Evolutionary conservation across 2,888 invertebrate species (phyloP).

Genomic region (Drepana falcataria): DNA sequence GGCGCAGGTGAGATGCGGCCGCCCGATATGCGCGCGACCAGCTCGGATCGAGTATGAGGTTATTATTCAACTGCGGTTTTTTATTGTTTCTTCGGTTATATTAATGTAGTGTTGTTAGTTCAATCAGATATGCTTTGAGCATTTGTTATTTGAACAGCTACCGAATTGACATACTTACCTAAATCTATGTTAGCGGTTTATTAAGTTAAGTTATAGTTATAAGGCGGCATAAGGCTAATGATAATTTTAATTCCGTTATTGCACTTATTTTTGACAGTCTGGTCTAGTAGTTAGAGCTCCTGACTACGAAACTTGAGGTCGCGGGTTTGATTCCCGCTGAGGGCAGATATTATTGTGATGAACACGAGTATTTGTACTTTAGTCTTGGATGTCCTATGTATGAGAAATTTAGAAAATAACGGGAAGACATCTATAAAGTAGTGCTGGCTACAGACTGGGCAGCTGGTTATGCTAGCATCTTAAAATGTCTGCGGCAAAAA

Average conservation of each 20-base stretch:
- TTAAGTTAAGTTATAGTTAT: background rate
- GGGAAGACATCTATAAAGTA: no score
- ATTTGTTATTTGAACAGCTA: constrained; percentile 28
- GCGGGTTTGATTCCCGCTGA: no score
- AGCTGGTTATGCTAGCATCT: no score
- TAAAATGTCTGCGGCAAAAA: no score
- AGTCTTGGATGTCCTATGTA: no score
- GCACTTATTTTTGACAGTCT: no score
- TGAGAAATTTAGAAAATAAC: no score
- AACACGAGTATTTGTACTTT: no score
- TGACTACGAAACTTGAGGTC: no score
- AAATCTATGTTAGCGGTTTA: constrained; percentile 12
- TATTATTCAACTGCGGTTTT: constrained; percentile 67
- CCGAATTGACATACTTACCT: constrained; percentile 45
- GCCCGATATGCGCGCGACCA: constrained; percentile 51
- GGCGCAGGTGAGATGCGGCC: constrained; percentile 59
- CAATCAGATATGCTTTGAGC: constrained; percentile 35
- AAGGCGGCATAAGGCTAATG: background rate
- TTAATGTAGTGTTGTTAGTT: constrained; percentile 40
- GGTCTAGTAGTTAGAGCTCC: no score
- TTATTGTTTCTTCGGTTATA: constrained; percentile 59
- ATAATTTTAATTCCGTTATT: background rate
- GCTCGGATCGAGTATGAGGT: constrained; percentile 45
- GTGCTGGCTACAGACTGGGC: no score
- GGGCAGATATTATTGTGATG: no score